These are phyloP conservation scores for Uloborus plumipes DNA, from an alignment of 2,888 invertebrate genomes.

Conservation along the genomic window DNA sequence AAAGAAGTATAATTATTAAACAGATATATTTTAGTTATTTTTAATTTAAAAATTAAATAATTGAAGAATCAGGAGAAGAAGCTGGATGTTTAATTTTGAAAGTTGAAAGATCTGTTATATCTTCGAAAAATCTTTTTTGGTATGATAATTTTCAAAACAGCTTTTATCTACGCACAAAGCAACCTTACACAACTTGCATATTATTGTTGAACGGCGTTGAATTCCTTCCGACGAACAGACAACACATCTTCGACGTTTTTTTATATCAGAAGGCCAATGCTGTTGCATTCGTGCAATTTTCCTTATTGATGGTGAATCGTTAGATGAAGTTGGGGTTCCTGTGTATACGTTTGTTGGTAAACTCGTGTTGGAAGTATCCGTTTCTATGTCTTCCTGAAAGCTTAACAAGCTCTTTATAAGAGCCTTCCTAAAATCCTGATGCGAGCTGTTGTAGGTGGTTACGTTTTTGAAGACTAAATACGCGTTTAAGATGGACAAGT, in stretches of 20 bases:
- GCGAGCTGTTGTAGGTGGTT: no score
- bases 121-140: no score
- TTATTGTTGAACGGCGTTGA: not conserved
- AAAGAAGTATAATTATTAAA: no score
- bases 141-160: slow-evolving; percentile 13
- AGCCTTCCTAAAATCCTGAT: no score
- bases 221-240: not conserved
- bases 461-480: not conserved
- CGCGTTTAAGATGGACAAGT: not conserved
- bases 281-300: not conserved
- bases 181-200: slow-evolving; percentile 8
- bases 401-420: not conserved
- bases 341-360: not conserved
- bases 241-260: not conserved
- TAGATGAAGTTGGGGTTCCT: not conserved
- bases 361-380: not conserved
- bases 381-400: not conserved
- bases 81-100: no score
- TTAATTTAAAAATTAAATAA: no score
- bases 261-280: not conserved
- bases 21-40: no score
- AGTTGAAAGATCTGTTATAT: no score
- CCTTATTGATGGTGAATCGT: not conserved
- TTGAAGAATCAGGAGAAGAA: no score
- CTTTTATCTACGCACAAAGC: slow-evolving; percentile 7